Evolutionary conservation across 2,113 vertebrate genomes (phyloP).

Genomic region (Anarhynchus alexandrinus): DNA sequence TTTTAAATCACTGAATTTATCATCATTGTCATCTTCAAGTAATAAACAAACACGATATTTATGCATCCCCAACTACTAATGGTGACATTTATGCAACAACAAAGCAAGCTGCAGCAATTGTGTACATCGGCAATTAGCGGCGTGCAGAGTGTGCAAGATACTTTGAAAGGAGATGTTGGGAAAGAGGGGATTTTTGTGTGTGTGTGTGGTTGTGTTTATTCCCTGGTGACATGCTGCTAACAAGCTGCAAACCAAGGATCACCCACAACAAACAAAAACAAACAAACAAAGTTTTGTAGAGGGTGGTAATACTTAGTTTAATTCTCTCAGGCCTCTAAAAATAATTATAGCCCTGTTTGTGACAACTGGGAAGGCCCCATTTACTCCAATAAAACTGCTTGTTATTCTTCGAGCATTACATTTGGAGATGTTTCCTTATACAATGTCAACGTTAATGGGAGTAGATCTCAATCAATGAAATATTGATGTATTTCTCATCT

Average conservation of each 20-base stretch:
- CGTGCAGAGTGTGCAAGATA: neutral
- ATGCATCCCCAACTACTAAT: neutral
- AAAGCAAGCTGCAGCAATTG: neutral
- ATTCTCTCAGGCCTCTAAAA: constrained; percentile 58
- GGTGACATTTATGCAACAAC: neutral
- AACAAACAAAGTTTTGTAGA: constrained; percentile 13
- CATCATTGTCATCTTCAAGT: neutral
- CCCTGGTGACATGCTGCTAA: constrained; percentile 45
- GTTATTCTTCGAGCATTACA: constrained; percentile 38
- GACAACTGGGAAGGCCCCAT: neutral
- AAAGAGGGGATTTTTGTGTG: neutral
- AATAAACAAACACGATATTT: neutral
- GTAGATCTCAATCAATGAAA: constrained; percentile 44
- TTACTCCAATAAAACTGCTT: constrained; percentile 27
- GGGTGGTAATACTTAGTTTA: constrained; percentile 10
- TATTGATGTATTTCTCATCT: constrained; percentile 32
- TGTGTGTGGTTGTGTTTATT: constrained; percentile 45
- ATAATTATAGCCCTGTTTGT: constrained; percentile 54
- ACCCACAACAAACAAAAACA: constrained; percentile 43
- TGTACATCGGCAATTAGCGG: neutral
- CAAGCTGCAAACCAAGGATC: constrained; percentile 42
- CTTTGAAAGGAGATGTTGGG: neutral
- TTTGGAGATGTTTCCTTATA: constrained; percentile 49
- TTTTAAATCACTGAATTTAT: neutral
- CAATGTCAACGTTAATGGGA: constrained; percentile 10